Conservation (phyloP, 2,797 vertebrate genomes). For the Lophotriccus pileatus region DNA sequence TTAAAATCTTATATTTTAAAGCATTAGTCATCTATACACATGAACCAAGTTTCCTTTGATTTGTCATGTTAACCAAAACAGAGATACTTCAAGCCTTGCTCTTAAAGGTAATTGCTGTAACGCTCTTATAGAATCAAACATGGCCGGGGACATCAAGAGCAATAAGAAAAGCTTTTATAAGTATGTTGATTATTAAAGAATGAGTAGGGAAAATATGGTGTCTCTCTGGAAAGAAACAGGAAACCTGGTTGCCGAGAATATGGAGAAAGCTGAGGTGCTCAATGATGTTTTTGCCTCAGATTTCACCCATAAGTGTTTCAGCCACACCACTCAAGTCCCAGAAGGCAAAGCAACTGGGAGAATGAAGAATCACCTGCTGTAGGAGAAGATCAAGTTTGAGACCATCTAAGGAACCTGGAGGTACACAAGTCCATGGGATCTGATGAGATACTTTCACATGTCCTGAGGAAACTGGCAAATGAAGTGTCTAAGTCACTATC, state of each 20-base stretch:
- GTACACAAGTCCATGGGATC: not conserved
- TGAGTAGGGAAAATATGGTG: not conserved
- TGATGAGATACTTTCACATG: not conserved
- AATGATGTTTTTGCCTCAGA: not conserved
- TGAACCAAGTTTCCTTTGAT: not conserved
- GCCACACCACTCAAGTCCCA: not conserved
- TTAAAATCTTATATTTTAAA: conserved; percentile 1
- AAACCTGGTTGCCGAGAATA: not conserved
- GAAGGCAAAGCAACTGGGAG: not conserved
- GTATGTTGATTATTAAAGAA: not conserved
- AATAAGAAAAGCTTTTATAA: not conserved
- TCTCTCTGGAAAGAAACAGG: not conserved
- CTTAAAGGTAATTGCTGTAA: not conserved
- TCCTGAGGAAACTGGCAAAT: not conserved
- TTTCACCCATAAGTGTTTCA: not conserved
- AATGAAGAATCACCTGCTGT: not conserved
- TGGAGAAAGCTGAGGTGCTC: not conserved
- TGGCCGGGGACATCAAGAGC: not conserved
- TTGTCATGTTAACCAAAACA: not conserved
- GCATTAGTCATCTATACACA: not conserved
- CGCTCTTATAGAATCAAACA: not conserved
- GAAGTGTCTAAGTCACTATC: not conserved
- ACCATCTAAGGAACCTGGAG: not conserved
- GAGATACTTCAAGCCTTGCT: not conserved
- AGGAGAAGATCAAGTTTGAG: not conserved